Percentiles rank a stretch among this genome's conserved stretches.
phyloP scores from a whole-genome alignment of 2,113 vertebrate species.

The Coturnix japonica region DNA sequence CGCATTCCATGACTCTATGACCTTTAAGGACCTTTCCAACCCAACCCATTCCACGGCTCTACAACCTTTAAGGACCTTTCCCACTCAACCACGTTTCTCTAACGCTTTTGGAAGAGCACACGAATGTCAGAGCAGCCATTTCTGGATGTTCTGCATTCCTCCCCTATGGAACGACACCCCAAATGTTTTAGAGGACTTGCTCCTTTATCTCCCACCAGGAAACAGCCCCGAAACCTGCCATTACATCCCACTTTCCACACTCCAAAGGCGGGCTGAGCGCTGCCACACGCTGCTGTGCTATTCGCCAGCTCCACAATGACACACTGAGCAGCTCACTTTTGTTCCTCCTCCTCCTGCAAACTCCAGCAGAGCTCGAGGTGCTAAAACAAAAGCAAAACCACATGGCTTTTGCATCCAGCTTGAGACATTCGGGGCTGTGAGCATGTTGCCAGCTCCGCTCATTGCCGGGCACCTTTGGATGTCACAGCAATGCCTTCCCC shows the following conservation, averaged over 20 bases:
- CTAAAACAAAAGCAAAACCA: background rate
- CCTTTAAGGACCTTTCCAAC: too few relatives aligned
- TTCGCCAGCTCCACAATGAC: background rate
- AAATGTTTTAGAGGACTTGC: background rate
- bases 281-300: too few relatives aligned
- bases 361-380: background rate
- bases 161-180: too few relatives aligned
- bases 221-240: background rate
- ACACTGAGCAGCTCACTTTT: background rate
- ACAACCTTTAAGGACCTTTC: too few relatives aligned
- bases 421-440: background rate
- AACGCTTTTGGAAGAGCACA: too few relatives aligned
- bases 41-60: too few relatives aligned
- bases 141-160: too few relatives aligned
- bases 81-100: too few relatives aligned
- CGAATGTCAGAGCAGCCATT: too few relatives aligned
- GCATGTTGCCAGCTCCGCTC: background rate
- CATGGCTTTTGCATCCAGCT: background rate
- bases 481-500: background rate
- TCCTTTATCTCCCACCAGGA: rapidly evolving
- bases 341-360: background rate
- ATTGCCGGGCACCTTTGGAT: background rate
- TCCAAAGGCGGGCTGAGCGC: background rate
- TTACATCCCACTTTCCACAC: background rate
- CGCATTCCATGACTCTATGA: too few relatives aligned